Percentiles rank a stretch among this genome's conserved stretches.
These are phyloP conservation scores for Oryzias woworae DNA, from an alignment of 2,113 vertebrate species.

Conservation along the genomic window DNA sequence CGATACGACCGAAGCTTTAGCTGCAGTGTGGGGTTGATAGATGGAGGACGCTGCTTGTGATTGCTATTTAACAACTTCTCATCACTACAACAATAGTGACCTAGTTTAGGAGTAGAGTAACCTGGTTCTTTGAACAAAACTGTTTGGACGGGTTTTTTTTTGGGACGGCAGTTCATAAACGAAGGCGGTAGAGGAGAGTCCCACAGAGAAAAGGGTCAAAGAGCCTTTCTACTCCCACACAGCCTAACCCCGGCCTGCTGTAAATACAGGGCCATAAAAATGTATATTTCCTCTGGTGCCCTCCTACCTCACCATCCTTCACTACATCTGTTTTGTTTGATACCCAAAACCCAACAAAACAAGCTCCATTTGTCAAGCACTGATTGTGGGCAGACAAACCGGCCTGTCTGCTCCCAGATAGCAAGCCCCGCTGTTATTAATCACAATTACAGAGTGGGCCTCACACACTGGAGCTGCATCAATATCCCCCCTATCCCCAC, in stretches of 20 bases:
- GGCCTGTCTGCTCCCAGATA: conserved; percentile 94
- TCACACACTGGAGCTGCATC: conserved; percentile 81
- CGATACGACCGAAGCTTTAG: conserved; percentile 43
- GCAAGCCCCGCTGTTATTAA: conserved; percentile 92
- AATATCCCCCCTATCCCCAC: conserved; percentile 76
- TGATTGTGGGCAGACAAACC: conserved; percentile 97
- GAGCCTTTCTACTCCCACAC: conserved; percentile 34
- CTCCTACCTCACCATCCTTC: conserved; percentile 85
- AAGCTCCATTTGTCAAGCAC: conserved; percentile 94
- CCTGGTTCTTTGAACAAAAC: conserved; percentile 21
- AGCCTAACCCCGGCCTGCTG: conserved; percentile 56
- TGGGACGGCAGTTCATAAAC: conserved; percentile 3
- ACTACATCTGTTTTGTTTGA: conserved; percentile 98
- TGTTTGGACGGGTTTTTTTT: background rate
- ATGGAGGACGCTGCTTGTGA: conserved; percentile 66
- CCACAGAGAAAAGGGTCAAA: conserved; percentile 17
- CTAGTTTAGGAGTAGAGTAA: conserved; percentile 61
- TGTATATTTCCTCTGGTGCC: conserved; percentile 83
- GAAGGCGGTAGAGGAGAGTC: background rate
- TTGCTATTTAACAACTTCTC: conserved; percentile 62
- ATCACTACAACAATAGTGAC: conserved; percentile 52
- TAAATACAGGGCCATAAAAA: conserved; percentile 82
- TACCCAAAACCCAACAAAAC: conserved; percentile 91
- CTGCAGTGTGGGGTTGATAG: conserved; percentile 46
- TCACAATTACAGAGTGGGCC: conserved; percentile 97